A percentile compares a stretch with the other conserved stretches of the same genome.
Conservation (phyloP, 1,140 invertebrate species). For the Neoseiulus cucumeris region DNA sequence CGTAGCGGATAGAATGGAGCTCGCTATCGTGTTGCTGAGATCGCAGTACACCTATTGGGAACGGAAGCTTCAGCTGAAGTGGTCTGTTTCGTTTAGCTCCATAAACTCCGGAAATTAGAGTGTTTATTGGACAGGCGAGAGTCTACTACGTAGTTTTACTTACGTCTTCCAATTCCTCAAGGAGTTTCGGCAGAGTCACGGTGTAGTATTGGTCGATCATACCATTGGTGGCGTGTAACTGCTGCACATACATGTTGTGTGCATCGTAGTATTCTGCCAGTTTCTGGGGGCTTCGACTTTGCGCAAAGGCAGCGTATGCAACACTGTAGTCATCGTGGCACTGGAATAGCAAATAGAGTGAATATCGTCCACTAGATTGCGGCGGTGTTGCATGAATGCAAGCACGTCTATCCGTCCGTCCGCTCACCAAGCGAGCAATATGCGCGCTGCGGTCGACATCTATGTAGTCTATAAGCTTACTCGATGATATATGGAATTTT, state of each 20-base stretch:
- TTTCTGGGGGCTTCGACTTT: slow-evolving; percentile 37
- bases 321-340: slow-evolving; percentile 63
- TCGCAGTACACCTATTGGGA: slow-evolving; percentile 44
- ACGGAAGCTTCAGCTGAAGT: too few relatives aligned
- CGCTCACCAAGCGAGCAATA: slow-evolving; percentile 7
- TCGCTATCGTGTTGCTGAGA: slow-evolving; percentile 52
- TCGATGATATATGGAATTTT: too few relatives aligned
- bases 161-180: slow-evolving; percentile 61
- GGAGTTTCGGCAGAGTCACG: slow-evolving; percentile 49
- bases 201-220: slow-evolving; percentile 50
- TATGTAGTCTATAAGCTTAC: neutral
- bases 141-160: too few relatives aligned
- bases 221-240: slow-evolving; percentile 72
- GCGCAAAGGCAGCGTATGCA: slow-evolving; percentile 37
- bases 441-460: slow-evolving; percentile 8
- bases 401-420: neutral
- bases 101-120: too few relatives aligned
- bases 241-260: slow-evolving; percentile 80
- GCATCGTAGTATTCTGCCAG: slow-evolving; percentile 62
- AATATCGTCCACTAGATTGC: neutral
- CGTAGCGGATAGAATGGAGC: slow-evolving; percentile 54
- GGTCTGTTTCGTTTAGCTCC: too few relatives aligned
- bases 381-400: neutral
- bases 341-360: slow-evolving; percentile 32
- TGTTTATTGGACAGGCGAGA: too few relatives aligned